Base-by-base conservation (phyloP, 2,113 vertebrate genomes). In the Anhinga rufa region DNA sequence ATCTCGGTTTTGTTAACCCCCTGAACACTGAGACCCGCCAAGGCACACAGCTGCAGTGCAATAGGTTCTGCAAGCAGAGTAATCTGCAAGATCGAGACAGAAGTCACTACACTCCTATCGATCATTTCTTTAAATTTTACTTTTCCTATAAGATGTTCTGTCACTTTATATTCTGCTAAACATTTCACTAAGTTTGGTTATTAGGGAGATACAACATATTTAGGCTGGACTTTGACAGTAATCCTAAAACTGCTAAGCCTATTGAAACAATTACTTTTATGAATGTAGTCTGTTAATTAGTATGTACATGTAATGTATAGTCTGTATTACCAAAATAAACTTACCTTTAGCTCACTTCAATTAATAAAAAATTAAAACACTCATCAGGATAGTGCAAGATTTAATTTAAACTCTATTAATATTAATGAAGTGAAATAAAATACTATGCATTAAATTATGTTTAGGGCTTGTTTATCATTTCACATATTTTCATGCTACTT, bases 341-440 rank as follows among this genome's bases (percentile, higher is more conserved):
- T 88, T 75, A 87, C 46, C 78, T 85, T 77, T 58, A 84, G 66
- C 78, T 85, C 55, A 65, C 19, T 69, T 16, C 77, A 95, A 87
- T 94, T 91, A 92, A 96, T 95, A 74, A 96, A 95, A 94, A 94
- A 94, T 85, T 89, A 61, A 92, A 91, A 72, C 61, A 69, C 65
- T 94, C 78, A 94, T 70, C 91, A 89, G 82, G 52, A 87, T 36
- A 83, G 62, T 38, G 70, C 15, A 83, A 70, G 87, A 90, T 87
- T 97, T 91, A 90, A 97, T 92, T 88, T 91, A 96, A 93, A 95
- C 51, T 82, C 86, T 69, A 92, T 91, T 96, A 95, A 96, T 95
- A 93, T 83, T 93, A 93, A 95, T 89, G 71, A 93, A 70, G 64
- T 80, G 62, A 89, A 96, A 87, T 87, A 69, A 94, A 82, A 95